These are phyloP conservation scores for Melipona beecheii DNA, from an alignment of 2,888 invertebrate genomes.

Conservation along the genomic window DNA sequence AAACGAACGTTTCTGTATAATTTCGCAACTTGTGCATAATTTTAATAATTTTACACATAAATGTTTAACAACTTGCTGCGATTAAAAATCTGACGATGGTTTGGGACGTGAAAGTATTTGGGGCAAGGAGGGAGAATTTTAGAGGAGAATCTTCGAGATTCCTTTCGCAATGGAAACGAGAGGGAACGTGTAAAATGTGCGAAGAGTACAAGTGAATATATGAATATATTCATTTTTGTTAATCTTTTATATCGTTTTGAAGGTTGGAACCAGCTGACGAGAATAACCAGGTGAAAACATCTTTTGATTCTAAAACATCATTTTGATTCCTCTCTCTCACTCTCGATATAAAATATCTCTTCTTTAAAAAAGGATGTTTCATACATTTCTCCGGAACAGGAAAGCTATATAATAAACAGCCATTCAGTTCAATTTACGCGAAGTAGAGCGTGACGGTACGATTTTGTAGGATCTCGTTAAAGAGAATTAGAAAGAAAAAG, in stretches of 20 bases:
- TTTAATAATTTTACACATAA: too few relatives aligned
- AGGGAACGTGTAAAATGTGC: neutral
- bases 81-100: neutral
- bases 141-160: neutral
- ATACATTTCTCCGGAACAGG: neutral
- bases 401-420: too few relatives aligned
- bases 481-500: constrained; percentile 32
- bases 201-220: too few relatives aligned
- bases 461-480: neutral
- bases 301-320: too few relatives aligned
- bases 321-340: too few relatives aligned
- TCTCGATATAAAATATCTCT: neutral
- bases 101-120: neutral
- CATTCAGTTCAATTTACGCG: neutral
- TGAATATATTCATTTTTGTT: too few relatives aligned
- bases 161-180: neutral
- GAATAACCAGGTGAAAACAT: too few relatives aligned
- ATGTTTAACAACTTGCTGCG: too few relatives aligned
- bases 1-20: neutral
- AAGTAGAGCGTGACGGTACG: neutral
- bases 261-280: too few relatives aligned
- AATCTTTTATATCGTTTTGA: too few relatives aligned
- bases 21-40: too few relatives aligned
- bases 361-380: neutral
- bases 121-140: neutral